These are phyloP conservation scores for Cervus canadensis DNA, from an alignment of 2,113 vertebrate genomes.

Conservation along the genomic window DNA sequence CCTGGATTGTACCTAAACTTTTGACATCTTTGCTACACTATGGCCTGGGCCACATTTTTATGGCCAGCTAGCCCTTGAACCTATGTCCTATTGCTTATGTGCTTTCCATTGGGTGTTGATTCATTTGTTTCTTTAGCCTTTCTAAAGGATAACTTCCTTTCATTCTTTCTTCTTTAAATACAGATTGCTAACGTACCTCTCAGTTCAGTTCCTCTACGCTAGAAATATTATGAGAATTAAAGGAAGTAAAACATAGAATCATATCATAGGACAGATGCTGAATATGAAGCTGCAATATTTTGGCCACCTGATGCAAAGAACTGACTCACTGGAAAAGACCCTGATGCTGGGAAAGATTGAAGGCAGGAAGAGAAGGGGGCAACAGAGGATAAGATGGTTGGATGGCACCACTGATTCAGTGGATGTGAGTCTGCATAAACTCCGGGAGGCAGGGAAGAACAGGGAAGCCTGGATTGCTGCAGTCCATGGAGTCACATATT, in stretches of 20 bases:
- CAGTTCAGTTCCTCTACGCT: not conserved
- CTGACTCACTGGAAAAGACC: not conserved
- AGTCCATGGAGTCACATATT: not conserved
- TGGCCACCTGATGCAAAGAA: not conserved
- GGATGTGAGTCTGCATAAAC: not conserved
- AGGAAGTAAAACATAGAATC: not conserved
- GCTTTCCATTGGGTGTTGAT: not conserved
- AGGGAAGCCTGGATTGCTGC: not conserved
- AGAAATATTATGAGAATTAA: not conserved
- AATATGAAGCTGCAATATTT: not conserved
- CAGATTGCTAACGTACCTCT: not conserved
- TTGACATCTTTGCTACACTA: not conserved
- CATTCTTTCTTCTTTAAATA: not conserved
- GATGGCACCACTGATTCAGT: not conserved
- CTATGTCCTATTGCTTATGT: not conserved
- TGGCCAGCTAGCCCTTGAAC: not conserved
- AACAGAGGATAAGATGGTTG: not conserved
- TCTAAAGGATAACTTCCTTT: not conserved
- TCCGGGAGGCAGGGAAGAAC: not conserved
- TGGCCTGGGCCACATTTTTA: not conserved
- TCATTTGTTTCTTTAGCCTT: not conserved
- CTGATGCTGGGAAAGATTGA: not conserved
- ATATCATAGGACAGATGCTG: not conserved
- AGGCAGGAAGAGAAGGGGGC: not conserved
- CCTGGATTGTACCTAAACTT: not conserved